Evolutionary conservation across 2,113 vertebrate genomes (phyloP).

Genomic region (Corvus hawaiiensis): DNA sequence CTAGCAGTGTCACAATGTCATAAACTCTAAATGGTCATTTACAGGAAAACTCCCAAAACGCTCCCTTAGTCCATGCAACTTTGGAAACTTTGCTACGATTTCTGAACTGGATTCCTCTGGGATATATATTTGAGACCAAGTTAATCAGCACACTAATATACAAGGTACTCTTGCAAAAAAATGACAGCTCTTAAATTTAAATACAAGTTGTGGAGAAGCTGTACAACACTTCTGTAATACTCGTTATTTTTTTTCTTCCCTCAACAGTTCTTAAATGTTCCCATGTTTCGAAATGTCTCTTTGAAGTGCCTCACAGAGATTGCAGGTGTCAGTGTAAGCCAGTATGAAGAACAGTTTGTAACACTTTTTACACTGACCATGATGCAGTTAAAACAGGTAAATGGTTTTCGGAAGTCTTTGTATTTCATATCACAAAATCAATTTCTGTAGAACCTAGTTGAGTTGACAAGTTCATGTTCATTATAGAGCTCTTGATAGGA

Average conservation of each 20-base stretch:
- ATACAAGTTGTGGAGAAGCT: background rate
- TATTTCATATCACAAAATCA: background rate
- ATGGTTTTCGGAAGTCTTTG: background rate
- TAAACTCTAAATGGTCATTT: background rate
- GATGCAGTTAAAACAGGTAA: conserved; percentile 98
- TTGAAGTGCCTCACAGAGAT: conserved; percentile 99
- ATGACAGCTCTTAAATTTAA: background rate
- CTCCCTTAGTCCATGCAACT: conserved; percentile 95
- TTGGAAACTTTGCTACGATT: conserved; percentile 96
- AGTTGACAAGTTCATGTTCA: background rate
- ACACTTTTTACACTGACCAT: conserved; percentile 97
- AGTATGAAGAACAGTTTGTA: conserved; percentile 98
- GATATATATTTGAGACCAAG: conserved; percentile 99
- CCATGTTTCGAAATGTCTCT: conserved; percentile 98
- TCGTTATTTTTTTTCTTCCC: background rate
- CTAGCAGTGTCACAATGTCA: background rate
- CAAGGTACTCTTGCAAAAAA: conserved; percentile 76
- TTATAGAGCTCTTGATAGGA: background rate
- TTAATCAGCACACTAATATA: conserved; percentile 98
- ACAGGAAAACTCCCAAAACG: conserved; percentile 98
- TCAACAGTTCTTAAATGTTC: conserved; percentile 94
- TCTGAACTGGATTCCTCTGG: conserved; percentile 98
- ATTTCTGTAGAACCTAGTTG: background rate
- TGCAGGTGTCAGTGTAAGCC: conserved; percentile 95
- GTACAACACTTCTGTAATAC: background rate